phyloP scores from a whole-genome alignment of 2,888 invertebrate genomes.

The Sarcophaga rosellei region DNA sequence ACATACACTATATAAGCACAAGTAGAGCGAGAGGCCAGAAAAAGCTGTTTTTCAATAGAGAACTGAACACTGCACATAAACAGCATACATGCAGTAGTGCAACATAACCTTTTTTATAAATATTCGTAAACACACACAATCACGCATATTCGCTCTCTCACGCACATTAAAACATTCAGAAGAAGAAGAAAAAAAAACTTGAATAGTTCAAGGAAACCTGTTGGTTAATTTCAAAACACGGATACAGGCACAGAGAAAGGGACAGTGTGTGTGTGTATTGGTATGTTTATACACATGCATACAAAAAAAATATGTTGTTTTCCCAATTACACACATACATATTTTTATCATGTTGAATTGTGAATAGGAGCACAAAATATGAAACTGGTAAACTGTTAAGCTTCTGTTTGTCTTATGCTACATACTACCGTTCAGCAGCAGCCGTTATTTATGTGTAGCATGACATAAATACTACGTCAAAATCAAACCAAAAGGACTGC shows the following conservation, averaged over 20 bases:
- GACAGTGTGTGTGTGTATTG: neutral
- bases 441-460: neutral
- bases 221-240: constrained; percentile 35
- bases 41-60: constrained; percentile 36
- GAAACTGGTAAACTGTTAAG: neutral
- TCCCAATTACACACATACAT: neutral
- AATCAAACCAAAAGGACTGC: neutral
- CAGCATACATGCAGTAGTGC: neutral
- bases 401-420: neutral
- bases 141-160: neutral
- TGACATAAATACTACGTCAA: neutral
- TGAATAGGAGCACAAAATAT: constrained; percentile 55
- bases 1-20: too few species aligned
- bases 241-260: neutral
- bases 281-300: neutral
- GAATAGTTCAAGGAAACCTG: constrained; percentile 66
- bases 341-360: neutral
- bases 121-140: constrained; percentile 9
- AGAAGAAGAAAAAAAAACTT: too few species aligned
- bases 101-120: constrained; percentile 5
- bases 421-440: neutral
- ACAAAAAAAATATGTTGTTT: neutral
- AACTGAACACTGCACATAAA: too few species aligned
- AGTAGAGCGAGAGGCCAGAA: neutral
- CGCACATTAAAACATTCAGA: neutral